Evolutionary conservation across 2,888 invertebrate species (phyloP).

Genomic region (Fragum fragum): DNA sequence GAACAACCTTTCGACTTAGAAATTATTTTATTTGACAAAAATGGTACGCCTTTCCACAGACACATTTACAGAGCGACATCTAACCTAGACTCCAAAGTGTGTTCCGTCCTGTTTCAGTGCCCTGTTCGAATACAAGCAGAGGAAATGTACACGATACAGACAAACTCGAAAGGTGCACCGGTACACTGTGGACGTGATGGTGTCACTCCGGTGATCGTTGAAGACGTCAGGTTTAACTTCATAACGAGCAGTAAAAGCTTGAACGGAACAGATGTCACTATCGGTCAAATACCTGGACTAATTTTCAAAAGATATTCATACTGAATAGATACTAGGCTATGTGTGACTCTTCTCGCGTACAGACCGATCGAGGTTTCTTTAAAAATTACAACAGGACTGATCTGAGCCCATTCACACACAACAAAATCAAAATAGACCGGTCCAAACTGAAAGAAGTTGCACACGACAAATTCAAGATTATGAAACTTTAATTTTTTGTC

Average conservation of each 20-base stretch:
- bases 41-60: not conserved
- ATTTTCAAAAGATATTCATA: slow-evolving; percentile 48
- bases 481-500: too few relatives aligned
- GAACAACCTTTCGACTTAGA: not conserved
- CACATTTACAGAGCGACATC: not conserved
- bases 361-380: too few relatives aligned
- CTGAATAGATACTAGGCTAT: too few relatives aligned
- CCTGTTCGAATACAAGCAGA: slow-evolving; percentile 34
- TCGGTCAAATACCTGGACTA: slow-evolving; percentile 61
- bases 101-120: slow-evolving; percentile 40
- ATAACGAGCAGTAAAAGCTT: slow-evolving; percentile 58
- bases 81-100: not conserved
- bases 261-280: slow-evolving; percentile 61
- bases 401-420: too few relatives aligned
- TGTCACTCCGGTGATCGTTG: slow-evolving; percentile 6
- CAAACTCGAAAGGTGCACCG: slow-evolving; percentile 40
- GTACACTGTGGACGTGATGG: slow-evolving; percentile 50
- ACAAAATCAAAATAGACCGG: too few relatives aligned
- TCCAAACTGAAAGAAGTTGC: too few relatives aligned
- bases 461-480: too few relatives aligned
- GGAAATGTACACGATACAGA: slow-evolving; percentile 42
- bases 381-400: too few relatives aligned
- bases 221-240: slow-evolving; percentile 56
- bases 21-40: not conserved
- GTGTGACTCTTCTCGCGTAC: too few relatives aligned